These are phyloP conservation scores for Pseudotriccus pelzelni DNA, from an alignment of 2,797 vertebrate species.

Conservation along the genomic window DNA sequence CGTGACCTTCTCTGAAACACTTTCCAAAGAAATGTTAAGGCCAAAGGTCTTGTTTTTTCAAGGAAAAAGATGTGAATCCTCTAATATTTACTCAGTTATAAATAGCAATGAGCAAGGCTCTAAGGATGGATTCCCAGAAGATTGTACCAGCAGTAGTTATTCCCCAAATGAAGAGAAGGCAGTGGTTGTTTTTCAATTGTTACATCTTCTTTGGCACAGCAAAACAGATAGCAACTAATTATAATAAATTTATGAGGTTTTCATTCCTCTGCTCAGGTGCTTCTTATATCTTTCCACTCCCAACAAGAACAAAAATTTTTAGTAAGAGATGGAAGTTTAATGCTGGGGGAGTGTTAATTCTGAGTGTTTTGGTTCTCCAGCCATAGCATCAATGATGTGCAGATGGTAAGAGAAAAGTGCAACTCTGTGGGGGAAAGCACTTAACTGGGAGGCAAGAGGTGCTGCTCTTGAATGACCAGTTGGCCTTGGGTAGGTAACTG, in stretches of 20 bases:
- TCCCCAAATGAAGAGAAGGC: neutral
- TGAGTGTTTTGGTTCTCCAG: neutral
- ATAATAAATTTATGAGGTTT: neutral
- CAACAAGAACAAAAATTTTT: neutral
- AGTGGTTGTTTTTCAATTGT: neutral
- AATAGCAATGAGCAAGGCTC: neutral
- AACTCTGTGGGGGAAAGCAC: fast-evolving
- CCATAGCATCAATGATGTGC: neutral
- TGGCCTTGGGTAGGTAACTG: neutral
- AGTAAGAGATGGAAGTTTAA: neutral
- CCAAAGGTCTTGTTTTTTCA: conserved; percentile 17
- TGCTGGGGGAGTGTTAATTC: neutral
- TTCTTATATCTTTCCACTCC: neutral
- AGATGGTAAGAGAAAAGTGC: neutral
- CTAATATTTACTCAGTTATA: conserved; percentile 25
- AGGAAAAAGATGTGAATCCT: neutral
- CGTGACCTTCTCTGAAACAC: neutral
- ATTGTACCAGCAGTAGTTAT: neutral
- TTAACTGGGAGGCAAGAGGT: neutral
- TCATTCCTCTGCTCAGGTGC: neutral
- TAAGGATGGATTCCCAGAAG: conserved; percentile 5
- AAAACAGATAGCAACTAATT: neutral
- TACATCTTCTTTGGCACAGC: neutral
- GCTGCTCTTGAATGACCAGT: neutral
- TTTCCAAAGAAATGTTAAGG: conserved; percentile 1